Evolutionary conservation across 2,797 vertebrate genomes (phyloP).

Genomic region (Hipposideros larvatus): DNA sequence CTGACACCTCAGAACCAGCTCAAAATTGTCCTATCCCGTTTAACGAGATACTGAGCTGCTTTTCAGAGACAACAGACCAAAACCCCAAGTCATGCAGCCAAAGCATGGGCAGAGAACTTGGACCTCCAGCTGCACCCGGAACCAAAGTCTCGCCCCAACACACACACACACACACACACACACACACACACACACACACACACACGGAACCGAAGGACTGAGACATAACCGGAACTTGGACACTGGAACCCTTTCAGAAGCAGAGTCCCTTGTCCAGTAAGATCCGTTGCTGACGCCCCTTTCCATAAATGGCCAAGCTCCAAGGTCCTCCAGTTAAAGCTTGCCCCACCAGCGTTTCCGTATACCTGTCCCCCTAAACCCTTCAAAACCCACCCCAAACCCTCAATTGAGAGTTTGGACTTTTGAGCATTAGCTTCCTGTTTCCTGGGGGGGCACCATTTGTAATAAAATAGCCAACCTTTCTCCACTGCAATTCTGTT

Average conservation of each 20-base stretch:
- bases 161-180: too few relatives aligned
- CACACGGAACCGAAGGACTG: not conserved
- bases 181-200: too few relatives aligned
- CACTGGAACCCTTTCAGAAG: not conserved
- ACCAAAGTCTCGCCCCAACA: not conserved
- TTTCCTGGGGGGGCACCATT: not conserved
- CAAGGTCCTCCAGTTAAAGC: too few relatives aligned
- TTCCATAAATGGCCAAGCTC: too few relatives aligned
- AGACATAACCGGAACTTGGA: not conserved
- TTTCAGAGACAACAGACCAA: not conserved
- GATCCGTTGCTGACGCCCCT: not conserved
- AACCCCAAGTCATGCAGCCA: not conserved
- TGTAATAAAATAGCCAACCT: not conserved
- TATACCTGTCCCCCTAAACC: not conserved
- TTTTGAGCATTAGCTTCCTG: not conserved
- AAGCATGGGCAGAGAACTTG: rapidly evolving
- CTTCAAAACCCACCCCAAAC: not conserved
- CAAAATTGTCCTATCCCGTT: not conserved
- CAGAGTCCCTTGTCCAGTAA: not conserved
- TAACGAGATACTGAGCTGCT: not conserved
- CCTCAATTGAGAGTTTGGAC: not conserved
- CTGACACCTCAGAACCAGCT: not conserved
- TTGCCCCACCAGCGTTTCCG: not conserved
- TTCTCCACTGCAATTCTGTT: not conserved
- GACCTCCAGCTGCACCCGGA: not conserved